Evolutionary conservation across 64 coral and sea anemone species (phyloP).

Genomic region (Astreopora myriophthalma): DNA sequence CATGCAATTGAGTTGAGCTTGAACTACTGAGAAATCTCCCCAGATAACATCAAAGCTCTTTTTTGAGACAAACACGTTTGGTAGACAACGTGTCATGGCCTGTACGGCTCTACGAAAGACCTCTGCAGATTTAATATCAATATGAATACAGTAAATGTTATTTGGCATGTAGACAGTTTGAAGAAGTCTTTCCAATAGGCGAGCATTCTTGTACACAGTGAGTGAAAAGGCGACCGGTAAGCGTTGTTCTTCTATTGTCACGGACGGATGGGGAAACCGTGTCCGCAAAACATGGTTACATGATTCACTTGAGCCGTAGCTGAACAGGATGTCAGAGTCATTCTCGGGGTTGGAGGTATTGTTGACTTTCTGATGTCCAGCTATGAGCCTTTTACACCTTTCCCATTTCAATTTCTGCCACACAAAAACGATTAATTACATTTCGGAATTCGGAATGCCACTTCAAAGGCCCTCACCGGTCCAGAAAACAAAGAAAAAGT

Average conservation of each 20-base stretch:
- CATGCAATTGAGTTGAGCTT: conserved; percentile 33
- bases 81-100: conserved; percentile 20
- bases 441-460: no score
- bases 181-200: conserved; percentile 28
- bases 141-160: conserved; percentile 49
- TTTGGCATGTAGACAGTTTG: conserved; percentile 47
- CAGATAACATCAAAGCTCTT: conserved; percentile 23
- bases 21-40: conserved; percentile 37
- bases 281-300: neutral
- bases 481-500: no score
- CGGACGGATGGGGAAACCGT: neutral
- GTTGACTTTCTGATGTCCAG: neutral
- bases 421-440: neutral
- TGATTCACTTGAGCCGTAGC: neutral
- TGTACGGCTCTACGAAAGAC: conserved; percentile 2
- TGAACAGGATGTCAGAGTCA: neutral
- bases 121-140: conserved; percentile 17
- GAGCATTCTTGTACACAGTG: conserved; percentile 23
- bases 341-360: neutral
- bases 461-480: neutral
- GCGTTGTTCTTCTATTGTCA: neutral
- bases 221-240: conserved; percentile 42
- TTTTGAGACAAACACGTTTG: conserved; percentile 45
- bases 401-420: conserved; percentile 10
- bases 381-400: conserved; percentile 23